A percentile compares a stretch with the other conserved stretches of the same genome.
Evolutionary conservation across 2,113 vertebrate species (phyloP).

Genomic region (Cheilinus undulatus): DNA sequence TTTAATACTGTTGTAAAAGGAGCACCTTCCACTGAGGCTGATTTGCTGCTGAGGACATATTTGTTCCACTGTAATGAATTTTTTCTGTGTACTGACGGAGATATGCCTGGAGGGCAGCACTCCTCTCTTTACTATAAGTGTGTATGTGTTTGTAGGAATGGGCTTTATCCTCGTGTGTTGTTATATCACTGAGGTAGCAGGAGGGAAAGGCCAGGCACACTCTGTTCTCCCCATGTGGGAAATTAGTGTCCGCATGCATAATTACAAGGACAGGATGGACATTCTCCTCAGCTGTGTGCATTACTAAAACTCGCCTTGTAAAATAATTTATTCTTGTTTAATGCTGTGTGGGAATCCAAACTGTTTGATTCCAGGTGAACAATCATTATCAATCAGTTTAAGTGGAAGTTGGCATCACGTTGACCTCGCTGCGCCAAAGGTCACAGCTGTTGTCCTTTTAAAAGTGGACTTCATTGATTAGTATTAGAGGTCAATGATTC

Average conservation of each 20-base stretch:
- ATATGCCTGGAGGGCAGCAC: conserved; percentile 35
- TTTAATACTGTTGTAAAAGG: conserved; percentile 24
- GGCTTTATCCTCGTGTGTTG: conserved; percentile 9
- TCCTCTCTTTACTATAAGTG: conserved; percentile 15
- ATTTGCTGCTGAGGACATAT: conserved; percentile 39
- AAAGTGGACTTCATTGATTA: conserved; percentile 42
- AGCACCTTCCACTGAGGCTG: conserved; percentile 11
- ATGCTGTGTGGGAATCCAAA: conserved; percentile 2
- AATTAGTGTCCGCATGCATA: conserved; percentile 73
- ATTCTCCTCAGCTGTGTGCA: conserved; percentile 18
- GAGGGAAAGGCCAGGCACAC: conserved; percentile 49
- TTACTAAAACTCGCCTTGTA: conserved; percentile 25
- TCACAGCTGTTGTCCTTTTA: conserved; percentile 33
- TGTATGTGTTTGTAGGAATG: conserved; percentile 2
- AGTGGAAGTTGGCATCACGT: conserved; percentile 5
- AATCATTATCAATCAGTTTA: conserved; percentile 10
- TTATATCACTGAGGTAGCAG: conserved; percentile 32
- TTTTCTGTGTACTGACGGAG: conserved; percentile 41
- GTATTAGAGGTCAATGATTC: conserved; percentile 52
- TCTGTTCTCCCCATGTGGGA: conserved; percentile 65
- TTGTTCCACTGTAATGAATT: conserved; percentile 60
- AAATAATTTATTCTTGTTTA: conserved; percentile 42
- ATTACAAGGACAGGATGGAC: conserved; percentile 70
- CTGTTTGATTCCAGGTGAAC: conserved; percentile 17
- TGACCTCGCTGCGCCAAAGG: conserved; percentile 44